Conservation (phyloP, 2,888 invertebrate species). For the Chaetogeoica ovagalla region DNA sequence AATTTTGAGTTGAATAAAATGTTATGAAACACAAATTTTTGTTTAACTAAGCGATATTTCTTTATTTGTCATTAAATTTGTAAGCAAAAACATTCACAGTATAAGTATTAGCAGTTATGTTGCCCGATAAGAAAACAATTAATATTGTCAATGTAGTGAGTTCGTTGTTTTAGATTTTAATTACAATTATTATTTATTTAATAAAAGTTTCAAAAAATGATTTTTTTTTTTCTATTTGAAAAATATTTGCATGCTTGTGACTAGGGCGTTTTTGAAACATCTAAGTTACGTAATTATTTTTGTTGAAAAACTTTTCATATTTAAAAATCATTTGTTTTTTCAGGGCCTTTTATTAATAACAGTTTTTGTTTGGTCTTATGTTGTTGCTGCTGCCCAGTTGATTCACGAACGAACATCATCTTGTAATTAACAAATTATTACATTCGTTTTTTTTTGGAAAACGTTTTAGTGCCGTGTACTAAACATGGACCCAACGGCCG, state of each 20-base stretch:
- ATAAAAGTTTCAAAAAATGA: too few species aligned
- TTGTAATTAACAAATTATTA: slow-evolving; percentile 13
- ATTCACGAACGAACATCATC: slow-evolving; percentile 32
- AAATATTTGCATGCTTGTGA: too few species aligned
- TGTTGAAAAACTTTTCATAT: neutral
- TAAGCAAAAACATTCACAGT: neutral
- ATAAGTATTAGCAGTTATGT: neutral
- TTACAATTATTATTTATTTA: neutral
- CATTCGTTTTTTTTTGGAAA: neutral
- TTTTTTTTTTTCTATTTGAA: too few species aligned
- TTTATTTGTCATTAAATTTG: neutral
- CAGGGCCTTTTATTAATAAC: slow-evolving; percentile 20
- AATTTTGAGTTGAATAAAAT: too few species aligned
- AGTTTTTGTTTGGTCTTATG: slow-evolving; percentile 43
- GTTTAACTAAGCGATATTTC: too few species aligned
- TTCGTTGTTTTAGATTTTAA: neutral
- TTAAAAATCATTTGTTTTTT: neutral
- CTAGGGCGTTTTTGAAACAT: too few species aligned
- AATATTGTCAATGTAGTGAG: slow-evolving; percentile 29
- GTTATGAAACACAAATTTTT: too few species aligned
- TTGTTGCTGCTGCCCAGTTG: slow-evolving; percentile 39
- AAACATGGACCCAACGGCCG: slow-evolving; percentile 20
- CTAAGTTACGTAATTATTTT: too few species aligned
- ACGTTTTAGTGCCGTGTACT: neutral
- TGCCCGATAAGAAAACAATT: slow-evolving; percentile 32